These are phyloP conservation scores for Aquatica leii DNA, from an alignment of 2,888 invertebrate species.

Conservation along the genomic window DNA sequence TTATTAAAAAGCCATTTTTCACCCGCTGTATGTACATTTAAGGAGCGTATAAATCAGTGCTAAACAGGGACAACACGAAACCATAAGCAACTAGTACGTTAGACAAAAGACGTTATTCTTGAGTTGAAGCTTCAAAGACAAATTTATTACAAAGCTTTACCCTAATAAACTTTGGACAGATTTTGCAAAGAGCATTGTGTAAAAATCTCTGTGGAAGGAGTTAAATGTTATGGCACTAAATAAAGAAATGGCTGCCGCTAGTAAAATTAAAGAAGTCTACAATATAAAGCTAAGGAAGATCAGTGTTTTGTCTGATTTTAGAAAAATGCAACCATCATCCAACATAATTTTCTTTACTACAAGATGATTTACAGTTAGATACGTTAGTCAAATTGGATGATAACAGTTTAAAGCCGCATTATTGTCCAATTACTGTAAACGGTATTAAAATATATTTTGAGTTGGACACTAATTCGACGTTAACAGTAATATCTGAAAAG, in stretches of 20 bases:
- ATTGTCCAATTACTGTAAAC: not conserved
- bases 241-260: not conserved
- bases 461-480: not conserved
- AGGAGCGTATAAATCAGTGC: not conserved
- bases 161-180: not conserved
- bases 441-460: not conserved
- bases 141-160: not conserved
- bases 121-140: not conserved
- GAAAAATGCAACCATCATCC: no score
- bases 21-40: not conserved
- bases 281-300: not conserved
- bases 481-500: not conserved
- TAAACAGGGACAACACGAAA: not conserved
- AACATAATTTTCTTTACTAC: no score
- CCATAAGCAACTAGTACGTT: not conserved
- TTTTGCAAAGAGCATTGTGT: not conserved
- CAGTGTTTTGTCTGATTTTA: no score
- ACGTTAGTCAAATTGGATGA: not conserved
- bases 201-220: not conserved
- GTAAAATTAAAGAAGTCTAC: not conserved
- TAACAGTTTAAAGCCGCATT: no score
- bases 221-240: not conserved
- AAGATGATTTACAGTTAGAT: not conserved
- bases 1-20: not conserved
- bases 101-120: not conserved